phyloP scores from a whole-genome alignment of 2,888 invertebrate species.

The Elysia crispata region DNA sequence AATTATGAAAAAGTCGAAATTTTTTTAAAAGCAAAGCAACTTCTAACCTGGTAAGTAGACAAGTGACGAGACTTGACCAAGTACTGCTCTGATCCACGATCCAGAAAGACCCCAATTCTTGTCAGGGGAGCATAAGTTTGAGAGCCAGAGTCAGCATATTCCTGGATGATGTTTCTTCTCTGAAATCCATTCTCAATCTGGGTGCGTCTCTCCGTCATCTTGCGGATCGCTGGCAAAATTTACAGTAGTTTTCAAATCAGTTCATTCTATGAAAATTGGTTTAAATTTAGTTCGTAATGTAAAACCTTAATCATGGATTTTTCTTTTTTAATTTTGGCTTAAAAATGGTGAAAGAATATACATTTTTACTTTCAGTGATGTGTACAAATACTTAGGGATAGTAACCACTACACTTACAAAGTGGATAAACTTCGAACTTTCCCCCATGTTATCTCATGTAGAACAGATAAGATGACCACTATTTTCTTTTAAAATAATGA shows the following conservation, averaged over 20 bases:
- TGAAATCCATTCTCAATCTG: constrained; percentile 71
- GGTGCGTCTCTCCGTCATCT: constrained; percentile 71
- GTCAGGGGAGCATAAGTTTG: constrained; percentile 77
- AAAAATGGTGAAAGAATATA: too few species aligned
- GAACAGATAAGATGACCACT: too few species aligned
- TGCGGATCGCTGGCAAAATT: constrained; percentile 70
- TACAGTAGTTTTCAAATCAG: too few species aligned
- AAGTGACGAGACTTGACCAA: constrained; percentile 75
- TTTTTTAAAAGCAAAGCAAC: too few species aligned
- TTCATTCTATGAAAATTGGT: not conserved
- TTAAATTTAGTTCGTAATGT: not conserved
- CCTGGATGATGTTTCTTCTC: constrained; percentile 71
- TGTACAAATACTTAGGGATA: too few species aligned
- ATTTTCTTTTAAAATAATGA: too few species aligned
- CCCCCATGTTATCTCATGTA: too few species aligned
- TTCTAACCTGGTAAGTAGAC: constrained; percentile 73
- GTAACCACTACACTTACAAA: too few species aligned
- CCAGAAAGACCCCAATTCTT: constrained; percentile 76
- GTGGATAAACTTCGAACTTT: too few species aligned
- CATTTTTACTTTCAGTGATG: too few species aligned
- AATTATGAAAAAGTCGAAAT: too few species aligned
- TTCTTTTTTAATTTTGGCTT: not conserved
- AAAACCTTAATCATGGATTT: not conserved
- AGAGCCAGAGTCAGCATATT: constrained; percentile 74
- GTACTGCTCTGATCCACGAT: constrained; percentile 76